A percentile compares a stretch with the other conserved stretches of the same genome.
Evolutionary conservation across 2,113 vertebrate genomes (phyloP).

Genomic region (Illadopsis cleaveri): DNA sequence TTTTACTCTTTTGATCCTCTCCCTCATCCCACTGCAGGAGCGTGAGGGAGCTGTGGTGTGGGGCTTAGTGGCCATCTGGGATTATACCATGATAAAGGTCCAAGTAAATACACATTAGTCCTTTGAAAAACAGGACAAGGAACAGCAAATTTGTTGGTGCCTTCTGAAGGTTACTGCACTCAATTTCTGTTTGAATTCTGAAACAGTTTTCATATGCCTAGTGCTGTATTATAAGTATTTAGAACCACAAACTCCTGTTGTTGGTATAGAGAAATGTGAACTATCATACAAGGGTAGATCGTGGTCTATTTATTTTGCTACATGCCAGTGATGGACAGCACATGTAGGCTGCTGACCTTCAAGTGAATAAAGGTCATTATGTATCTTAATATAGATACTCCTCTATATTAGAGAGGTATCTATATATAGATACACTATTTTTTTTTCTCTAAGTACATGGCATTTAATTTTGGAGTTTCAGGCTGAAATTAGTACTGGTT

Average conservation of each 20-base stretch:
- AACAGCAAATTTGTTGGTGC: background rate
- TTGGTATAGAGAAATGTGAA: background rate
- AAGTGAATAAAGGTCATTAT: background rate
- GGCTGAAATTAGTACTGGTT: background rate
- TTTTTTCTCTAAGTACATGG: background rate
- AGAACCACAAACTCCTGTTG: background rate
- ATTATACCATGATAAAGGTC: background rate
- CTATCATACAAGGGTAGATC: background rate
- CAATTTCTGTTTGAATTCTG: background rate
- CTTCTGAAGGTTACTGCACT: background rate
- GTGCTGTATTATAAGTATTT: background rate
- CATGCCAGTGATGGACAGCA: background rate
- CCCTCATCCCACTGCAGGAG: fast-evolving
- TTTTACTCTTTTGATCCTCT: background rate
- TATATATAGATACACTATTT: background rate
- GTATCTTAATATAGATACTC: background rate
- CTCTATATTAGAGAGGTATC: background rate
- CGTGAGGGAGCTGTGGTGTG: background rate
- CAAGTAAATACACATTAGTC: background rate
- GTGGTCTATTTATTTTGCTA: background rate
- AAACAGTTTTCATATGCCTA: background rate
- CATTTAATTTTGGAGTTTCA: background rate
- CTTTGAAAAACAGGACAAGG: background rate
- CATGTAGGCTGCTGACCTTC: background rate
- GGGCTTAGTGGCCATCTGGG: background rate